These are phyloP conservation scores for Mamestra brassicae DNA, from an alignment of 2,888 invertebrate species.

Conservation along the genomic window DNA sequence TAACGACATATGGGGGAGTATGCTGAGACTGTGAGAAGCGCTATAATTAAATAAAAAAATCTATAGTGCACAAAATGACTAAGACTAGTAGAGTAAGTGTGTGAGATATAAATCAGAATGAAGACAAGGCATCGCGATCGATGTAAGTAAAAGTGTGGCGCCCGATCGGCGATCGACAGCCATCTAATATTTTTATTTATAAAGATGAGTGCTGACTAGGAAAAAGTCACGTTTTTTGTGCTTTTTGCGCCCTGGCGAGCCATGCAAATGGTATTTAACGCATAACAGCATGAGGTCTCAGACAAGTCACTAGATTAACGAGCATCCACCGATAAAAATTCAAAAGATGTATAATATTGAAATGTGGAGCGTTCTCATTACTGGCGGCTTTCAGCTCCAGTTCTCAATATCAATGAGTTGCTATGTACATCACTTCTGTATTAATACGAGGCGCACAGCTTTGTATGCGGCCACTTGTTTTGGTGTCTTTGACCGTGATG, in stretches of 20 bases:
- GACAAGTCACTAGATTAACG: constrained; percentile 78
- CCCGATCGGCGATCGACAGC: constrained; percentile 82
- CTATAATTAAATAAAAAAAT: constrained; percentile 44
- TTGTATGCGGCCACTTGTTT: constrained; percentile 73
- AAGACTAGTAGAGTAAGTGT: constrained; percentile 73
- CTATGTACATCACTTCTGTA: constrained; percentile 71
- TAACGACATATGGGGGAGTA: constrained; percentile 5
- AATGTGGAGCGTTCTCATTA: constrained; percentile 71
- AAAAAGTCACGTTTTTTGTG: constrained; percentile 68
- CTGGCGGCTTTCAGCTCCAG: constrained; percentile 72
- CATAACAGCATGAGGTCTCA: constrained; percentile 80
- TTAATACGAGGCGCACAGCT: constrained; percentile 59
- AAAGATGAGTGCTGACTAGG: constrained; percentile 81
- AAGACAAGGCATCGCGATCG: constrained; percentile 78
- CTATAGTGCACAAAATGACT: constrained; percentile 48
- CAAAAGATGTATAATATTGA: constrained; percentile 70
- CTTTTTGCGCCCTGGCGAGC: constrained; percentile 75
- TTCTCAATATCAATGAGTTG: constrained; percentile 74
- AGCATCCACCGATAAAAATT: constrained; percentile 80
- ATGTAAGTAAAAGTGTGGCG: constrained; percentile 87
- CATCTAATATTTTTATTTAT: constrained; percentile 79
- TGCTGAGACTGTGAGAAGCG: constrained; percentile 5
- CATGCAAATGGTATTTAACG: constrained; percentile 83
- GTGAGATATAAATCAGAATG: constrained; percentile 82
- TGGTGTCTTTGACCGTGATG: constrained; percentile 83